Evolutionary conservation across 2,888 invertebrate genomes (phyloP).

Genomic region (Leptothorax acervorum): DNA sequence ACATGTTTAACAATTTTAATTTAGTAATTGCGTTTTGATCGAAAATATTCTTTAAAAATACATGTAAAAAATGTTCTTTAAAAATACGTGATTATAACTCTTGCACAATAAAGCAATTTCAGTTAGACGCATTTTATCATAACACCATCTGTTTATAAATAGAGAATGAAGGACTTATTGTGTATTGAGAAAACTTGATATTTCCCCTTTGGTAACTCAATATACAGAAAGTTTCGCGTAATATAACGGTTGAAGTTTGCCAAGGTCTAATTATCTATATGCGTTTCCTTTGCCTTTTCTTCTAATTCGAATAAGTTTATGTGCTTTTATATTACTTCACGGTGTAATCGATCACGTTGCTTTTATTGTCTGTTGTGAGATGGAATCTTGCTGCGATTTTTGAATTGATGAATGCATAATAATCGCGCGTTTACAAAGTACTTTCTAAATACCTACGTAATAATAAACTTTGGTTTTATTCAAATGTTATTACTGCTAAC

Average conservation of each 20-base stretch:
- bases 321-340: conserved; percentile 1
- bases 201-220: background rate
- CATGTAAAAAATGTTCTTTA: too few relatives aligned
- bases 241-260: background rate
- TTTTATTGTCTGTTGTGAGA: background rate
- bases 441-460: background rate
- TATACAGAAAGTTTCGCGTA: background rate
- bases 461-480: background rate
- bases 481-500: background rate
- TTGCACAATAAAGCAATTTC: too few relatives aligned
- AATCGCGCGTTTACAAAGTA: background rate
- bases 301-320: background rate
- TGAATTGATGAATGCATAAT: background rate
- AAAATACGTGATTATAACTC: too few relatives aligned
- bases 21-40: too few relatives aligned
- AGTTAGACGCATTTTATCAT: background rate
- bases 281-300: background rate
- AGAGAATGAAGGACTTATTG: background rate
- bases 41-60: too few relatives aligned
- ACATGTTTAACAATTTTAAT: too few relatives aligned
- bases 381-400: background rate
- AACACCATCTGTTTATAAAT: background rate
- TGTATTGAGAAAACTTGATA: background rate
- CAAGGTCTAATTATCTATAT: conserved; percentile 5
- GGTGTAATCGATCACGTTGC: background rate